phyloP scores from a whole-genome alignment of 92 coral and sea anemone genomes.

The Porites divaricata region DNA sequence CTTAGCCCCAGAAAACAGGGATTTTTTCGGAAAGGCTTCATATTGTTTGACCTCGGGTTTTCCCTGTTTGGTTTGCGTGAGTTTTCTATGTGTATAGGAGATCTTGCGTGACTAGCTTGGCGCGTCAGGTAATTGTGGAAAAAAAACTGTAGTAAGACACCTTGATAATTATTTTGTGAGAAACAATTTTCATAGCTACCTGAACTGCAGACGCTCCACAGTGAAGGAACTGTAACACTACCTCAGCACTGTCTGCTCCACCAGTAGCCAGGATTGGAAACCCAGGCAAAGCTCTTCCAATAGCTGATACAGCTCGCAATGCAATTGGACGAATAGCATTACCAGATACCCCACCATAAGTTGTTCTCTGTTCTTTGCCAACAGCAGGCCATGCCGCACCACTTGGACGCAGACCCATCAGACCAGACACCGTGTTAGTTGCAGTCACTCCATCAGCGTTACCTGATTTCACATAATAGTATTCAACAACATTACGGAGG shows the following conservation, averaged over 20 bases:
- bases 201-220: constrained; percentile 97
- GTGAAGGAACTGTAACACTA: constrained; percentile 92
- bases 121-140: too few relatives aligned
- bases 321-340: constrained; percentile 98
- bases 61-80: too few relatives aligned
- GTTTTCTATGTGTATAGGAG: too few relatives aligned
- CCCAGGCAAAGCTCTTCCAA: constrained; percentile 90
- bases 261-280: constrained; percentile 98
- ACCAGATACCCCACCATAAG: constrained; percentile 99
- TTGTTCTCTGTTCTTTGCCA: constrained; percentile 81
- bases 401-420: constrained; percentile 87
- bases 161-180: not conserved
- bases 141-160: too few relatives aligned
- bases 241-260: constrained; percentile 98
- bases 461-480: constrained; percentile 44
- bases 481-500: not conserved
- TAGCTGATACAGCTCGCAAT: constrained; percentile 97
- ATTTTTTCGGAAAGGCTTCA: too few relatives aligned
- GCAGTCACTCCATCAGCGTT: constrained; percentile 99
- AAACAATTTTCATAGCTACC: constrained; percentile 39
- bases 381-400: constrained; percentile 91
- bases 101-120: too few relatives aligned
- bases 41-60: too few relatives aligned
- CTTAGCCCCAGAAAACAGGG: too few relatives aligned
- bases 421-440: constrained; percentile 97